Conservation (phyloP, 1,140 invertebrate species). For the Pseudomyrmex pallidus region DNA sequence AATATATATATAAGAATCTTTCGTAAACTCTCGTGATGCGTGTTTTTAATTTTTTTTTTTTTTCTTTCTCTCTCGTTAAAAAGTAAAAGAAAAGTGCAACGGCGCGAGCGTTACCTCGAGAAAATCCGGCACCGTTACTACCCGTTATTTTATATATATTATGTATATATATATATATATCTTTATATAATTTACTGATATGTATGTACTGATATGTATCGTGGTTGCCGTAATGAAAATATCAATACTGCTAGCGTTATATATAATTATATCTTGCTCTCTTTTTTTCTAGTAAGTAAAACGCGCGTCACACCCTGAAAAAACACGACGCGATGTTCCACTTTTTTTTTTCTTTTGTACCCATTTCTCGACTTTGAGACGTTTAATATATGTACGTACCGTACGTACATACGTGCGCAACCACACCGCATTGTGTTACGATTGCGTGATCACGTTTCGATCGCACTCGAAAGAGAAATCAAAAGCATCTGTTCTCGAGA, state of each 20-base stretch:
- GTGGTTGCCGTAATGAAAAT: conserved; percentile 71
- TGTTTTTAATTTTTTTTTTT: conserved; percentile 23
- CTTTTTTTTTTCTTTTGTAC: conserved; percentile 59
- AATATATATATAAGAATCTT: conserved; percentile 25
- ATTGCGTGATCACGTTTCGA: conserved; percentile 7
- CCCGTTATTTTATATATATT: conserved; percentile 40
- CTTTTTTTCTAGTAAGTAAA: conserved; percentile 60
- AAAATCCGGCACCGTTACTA: conserved; percentile 48
- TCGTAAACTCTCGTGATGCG: conserved; percentile 13
- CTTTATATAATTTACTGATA: conserved; percentile 68
- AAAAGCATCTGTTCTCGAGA: neutral
- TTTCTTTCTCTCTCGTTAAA: too few relatives aligned
- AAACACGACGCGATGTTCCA: conserved; percentile 65
- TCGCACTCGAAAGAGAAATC: conserved; percentile 14
- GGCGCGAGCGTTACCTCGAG: conserved; percentile 32
- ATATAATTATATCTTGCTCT: conserved; percentile 38
- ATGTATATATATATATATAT: conserved; percentile 27
- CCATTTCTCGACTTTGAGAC: conserved; percentile 57
- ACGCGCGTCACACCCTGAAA: conserved; percentile 67
- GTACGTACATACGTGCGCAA: neutral
- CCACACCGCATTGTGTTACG: neutral
- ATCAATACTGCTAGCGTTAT: conserved; percentile 64
- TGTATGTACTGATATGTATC: conserved; percentile 74
- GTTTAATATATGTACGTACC: neutral
- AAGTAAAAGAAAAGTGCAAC: conserved; percentile 35